Base-by-base conservation (phyloP, 1,140 invertebrate genomes). In the Belonocnema kinseyi region DNA sequence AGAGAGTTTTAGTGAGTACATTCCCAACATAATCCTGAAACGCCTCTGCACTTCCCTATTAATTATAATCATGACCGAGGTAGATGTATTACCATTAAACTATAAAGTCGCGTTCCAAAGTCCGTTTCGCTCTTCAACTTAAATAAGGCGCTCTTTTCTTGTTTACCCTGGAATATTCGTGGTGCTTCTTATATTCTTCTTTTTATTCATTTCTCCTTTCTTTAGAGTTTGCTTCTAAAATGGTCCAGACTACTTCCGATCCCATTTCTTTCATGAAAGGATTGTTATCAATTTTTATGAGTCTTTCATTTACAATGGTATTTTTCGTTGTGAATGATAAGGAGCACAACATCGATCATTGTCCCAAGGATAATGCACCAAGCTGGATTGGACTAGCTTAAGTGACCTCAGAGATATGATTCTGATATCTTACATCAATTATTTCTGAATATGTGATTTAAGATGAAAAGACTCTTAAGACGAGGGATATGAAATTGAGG, bases 31-130 rank as follows among this genome's bases (percentile, higher is more conserved):
- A 66, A 66, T 66, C 61, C 61, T 21, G 50, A 16, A 53, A 78
- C 81, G 83, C 84, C 82, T 82, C 81, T 80, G 82, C 82, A 85
- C 84, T 85, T 85, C 84, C 84, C 84, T 85, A 85, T 85, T 85
- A 84, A 85, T 85, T 84, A 83, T 78, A 81, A 73, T 66, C 66
- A 51, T 54, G 54, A 52, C 73, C 19, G 72, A 58, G 52, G 58
- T 33, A 33, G 58, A 66, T 66, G 21, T 66, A 66, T 66, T 40
- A 66, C 61, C 61, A 66, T 66, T 14, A 66, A 66, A 66, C 61
- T 5, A 26, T 26, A 40, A 66, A 33, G 61, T 66, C n/a, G 50
- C 56, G 40, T 33, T 66, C 74, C 58, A 46, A 76, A 70, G 51
- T 76, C 51, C 33, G 61, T 19, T 19, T 17, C 26, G 21, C 51